Evolutionary conservation across 2,113 vertebrate species (phyloP), one percentile per base, ranked within the genome.

Genomic region (Gobius niger): DNA sequence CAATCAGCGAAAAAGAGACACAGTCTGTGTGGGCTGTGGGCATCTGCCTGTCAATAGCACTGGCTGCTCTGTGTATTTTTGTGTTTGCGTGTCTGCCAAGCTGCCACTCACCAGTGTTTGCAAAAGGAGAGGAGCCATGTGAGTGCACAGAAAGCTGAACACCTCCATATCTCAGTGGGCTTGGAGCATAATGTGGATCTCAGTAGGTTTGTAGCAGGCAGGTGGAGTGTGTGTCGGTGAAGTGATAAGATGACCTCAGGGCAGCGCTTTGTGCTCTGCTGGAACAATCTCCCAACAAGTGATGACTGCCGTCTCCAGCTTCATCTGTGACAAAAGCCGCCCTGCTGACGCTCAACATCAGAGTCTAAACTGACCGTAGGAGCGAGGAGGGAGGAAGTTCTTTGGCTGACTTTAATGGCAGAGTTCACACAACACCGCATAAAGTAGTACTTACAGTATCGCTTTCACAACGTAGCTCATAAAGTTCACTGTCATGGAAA

Each of bases 161-260:
- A 83, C 68, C 79, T 79, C 73, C 84, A 73, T 82, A 76, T 85
- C 80, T 85, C 79, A 47, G 87, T 69, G 81, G 86, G 52, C 24
- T 19, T 54, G 52, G n/a, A 10, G 51, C 16, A 18, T 34, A 34
- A 34, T 4, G 24, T 34, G 1, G 24, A 75, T 85, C 80, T 85
- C 79, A 47, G 87, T 69, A 80, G 86, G 52, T 54, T 19, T 54
- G 52, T 16, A 10, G 51, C 16, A 18, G 51, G 51, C 51, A 18
- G 51, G n/a, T 52, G 51, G n/a, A 13, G 47, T 49, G 1, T 49
- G 81, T 85, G 83, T 89, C 82, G 85, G 82, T 8, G 57, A 70
- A 84, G 81, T 75, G 88, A 88, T 89, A 88, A 89, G 86, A 87
- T 82, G 76, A 77, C 86, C 85, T 73, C 56, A 61, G 85, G 83